Base-by-base conservation (phyloP, 1,140 invertebrate species). In the Listronotus oregonensis region DNA sequence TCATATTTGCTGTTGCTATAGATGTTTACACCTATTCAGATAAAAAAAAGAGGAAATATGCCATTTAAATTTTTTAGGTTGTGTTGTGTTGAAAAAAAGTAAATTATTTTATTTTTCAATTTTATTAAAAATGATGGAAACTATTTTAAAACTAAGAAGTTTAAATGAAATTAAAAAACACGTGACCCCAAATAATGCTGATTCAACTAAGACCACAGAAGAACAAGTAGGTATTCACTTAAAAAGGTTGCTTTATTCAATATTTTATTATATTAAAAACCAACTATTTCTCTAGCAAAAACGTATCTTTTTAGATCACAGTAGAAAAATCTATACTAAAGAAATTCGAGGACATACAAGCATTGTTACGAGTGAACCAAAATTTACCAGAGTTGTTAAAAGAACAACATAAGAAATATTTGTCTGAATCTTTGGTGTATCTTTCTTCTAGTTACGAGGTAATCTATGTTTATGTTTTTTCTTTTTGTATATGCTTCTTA, bases 361-460 rank as follows among this genome's bases (percentile, higher is more conserved):
- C 60, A 57, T 39, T 37, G 17, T 59, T 67, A 50, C 68, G 67
- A 51, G 50, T 72, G 6, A 70, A 68, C 57, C 42, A 43, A 47
- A 79, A 78, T 60, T 69, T 86, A 49, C 89, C 90, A 8, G 75
- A 85, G 66, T 80, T 95, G 9, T 77, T 85, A 31, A 84, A 85
- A 76, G 79, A 85, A 46, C 80, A 82, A 67, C 93, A 95, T 74
- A 81, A 84, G 57, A 74, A 81, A 59, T 90, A 89, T 77, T 81
- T 96, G 55, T 88, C 87, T 73, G 84, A 85, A 71, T 89, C 87
- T 70, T 76, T 96, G 27, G 81, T 79, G 57, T 79, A 85, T 75
- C 79, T 96, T 52, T 87, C 88, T 39, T 77, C 80, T 31, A 82
- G 83, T 47, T 93, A 93, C 78, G 85, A 91, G 78, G 87, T 89